Conservation (phyloP, 2,888 invertebrate species). For the Stenolophus ochropezus region DNA sequence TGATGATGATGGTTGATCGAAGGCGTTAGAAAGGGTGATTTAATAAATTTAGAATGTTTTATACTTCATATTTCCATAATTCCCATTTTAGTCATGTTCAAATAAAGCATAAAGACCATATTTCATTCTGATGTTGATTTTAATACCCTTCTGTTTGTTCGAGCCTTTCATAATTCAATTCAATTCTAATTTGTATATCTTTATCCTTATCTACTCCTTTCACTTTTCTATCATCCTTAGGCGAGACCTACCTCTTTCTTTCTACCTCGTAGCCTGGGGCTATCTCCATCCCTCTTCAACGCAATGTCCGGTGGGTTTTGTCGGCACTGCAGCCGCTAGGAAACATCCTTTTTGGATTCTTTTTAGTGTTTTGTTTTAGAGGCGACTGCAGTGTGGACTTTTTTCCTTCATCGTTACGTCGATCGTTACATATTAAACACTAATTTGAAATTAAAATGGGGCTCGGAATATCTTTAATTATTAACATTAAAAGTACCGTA, state of each 20-base stretch:
- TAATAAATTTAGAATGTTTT: too few relatives aligned
- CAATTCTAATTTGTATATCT: neutral
- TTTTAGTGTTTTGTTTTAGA: slow-evolving; percentile 29
- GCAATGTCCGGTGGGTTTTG: slow-evolving; percentile 28
- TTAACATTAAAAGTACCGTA: slow-evolving; percentile 21
- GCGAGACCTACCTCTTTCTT: slow-evolving; percentile 13
- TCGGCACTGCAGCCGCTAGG: slow-evolving; percentile 32
- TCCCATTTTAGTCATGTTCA: too few relatives aligned
- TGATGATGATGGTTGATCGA: too few relatives aligned
- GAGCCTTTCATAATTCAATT: slow-evolving; percentile 19
- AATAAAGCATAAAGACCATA: neutral
- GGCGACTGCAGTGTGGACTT: slow-evolving; percentile 20
- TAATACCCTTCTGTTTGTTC: neutral
- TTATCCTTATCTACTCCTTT: slow-evolving; percentile 16
- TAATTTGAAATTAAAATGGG: slow-evolving; percentile 34
- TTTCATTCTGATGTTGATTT: neutral
- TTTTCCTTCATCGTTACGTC: slow-evolving; percentile 22
- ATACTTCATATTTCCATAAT: too few relatives aligned
- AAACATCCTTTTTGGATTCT: slow-evolving; percentile 38
- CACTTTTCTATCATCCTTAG: slow-evolving; percentile 16
- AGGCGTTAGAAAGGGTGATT: too few relatives aligned
- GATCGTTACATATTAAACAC: slow-evolving; percentile 39
- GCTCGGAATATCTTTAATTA: slow-evolving; percentile 11
- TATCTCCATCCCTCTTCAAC: neutral
- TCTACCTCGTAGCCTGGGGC: neutral